Conservation (phyloP, 2,888 invertebrate species). For the Trisateles emortualis region DNA sequence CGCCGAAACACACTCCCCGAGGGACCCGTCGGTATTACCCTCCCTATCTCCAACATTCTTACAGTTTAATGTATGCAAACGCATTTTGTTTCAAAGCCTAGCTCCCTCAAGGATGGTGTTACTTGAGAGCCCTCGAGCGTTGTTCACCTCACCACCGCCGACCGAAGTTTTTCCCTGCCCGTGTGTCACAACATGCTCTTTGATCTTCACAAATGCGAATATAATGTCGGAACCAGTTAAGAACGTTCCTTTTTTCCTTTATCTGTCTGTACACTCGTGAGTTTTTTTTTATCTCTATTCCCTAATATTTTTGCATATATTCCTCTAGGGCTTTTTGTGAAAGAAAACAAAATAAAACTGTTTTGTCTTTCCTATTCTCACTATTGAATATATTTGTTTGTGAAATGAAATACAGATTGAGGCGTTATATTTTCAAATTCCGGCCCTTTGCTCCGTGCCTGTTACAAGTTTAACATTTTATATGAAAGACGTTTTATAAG, state of each 20-base stretch:
- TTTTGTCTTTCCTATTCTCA: slow-evolving; percentile 67
- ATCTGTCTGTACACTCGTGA: slow-evolving; percentile 66
- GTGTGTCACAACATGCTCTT: slow-evolving; percentile 83
- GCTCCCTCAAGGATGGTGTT: slow-evolving; percentile 82
- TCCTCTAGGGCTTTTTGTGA: slow-evolving; percentile 66
- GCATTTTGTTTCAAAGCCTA: slow-evolving; percentile 87
- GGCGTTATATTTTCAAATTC: slow-evolving; percentile 60
- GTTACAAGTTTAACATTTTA: slow-evolving; percentile 46
- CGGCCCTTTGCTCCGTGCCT: slow-evolving; percentile 49
- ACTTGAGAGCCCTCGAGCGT: slow-evolving; percentile 76
- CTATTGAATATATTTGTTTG: slow-evolving; percentile 71
- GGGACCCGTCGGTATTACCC: slow-evolving; percentile 74
- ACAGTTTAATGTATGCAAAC: slow-evolving; percentile 87
- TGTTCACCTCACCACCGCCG: slow-evolving; percentile 67
- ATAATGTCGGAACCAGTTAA: slow-evolving; percentile 83
- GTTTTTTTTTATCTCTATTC: slow-evolving; percentile 56
- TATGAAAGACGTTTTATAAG: slow-evolving; percentile 49
- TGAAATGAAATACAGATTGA: slow-evolving; percentile 67
- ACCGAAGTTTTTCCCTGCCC: slow-evolving; percentile 73
- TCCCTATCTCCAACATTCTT: slow-evolving; percentile 85
- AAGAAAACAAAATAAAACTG: slow-evolving; percentile 68
- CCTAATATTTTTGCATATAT: slow-evolving; percentile 62
- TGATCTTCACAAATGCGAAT: slow-evolving; percentile 85
- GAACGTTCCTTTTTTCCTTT: slow-evolving; percentile 72
- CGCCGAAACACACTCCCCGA: slow-evolving; percentile 82